Evolutionary conservation across 35 echinoderm and acorn worm species (phyloP), one percentile per base, ranked within the genome.

Genomic region (Holothuria glaberrima): DNA sequence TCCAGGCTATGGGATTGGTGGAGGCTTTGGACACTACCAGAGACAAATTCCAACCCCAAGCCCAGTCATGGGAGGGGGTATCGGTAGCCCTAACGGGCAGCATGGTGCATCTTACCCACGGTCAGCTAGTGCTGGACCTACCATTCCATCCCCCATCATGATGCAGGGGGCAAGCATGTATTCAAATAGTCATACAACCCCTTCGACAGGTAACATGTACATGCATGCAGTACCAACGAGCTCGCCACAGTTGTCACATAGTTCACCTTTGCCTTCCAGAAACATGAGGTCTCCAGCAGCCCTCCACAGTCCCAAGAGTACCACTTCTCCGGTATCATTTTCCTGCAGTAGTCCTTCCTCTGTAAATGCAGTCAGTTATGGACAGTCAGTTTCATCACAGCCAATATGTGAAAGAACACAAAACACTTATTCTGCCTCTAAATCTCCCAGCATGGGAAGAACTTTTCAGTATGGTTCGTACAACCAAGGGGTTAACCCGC

Each of bases 31-130:
- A 70, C 91, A 89, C 18, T 92, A 89, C 56, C 94, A 95, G 70
- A 46, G 94, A 19, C 94, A 95, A 61, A 87, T 92, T 30, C 72
- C 90, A 16, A 76, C 48, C 7, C 71, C 90, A 32, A 95, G 91
- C 59, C 91, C 94, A 19, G 71, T 89, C 26, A 93, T 93, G 91
- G 86, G 83, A 25, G 79, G 79, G 16, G 48, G 86, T 24, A 80
- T 95, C 66, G 91, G 85, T 24, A 96, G 94, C 62, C 91, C 94
- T 22, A 96, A 92, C 34, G 94, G 94, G 1, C 94, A 96, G 26
- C 56, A 75, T 50, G 59, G 75, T 35, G 30, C 48, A n/a, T 71
- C 56, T 29, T 90, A 85, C 86, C 92, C 86, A 46, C 64, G 75
- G 48, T 92, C 91, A 79, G 89, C 80, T 52, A 86, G 87, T 78